Conservation (phyloP, 2,797 vertebrate genomes). For the Trachurus trachurus region DNA sequence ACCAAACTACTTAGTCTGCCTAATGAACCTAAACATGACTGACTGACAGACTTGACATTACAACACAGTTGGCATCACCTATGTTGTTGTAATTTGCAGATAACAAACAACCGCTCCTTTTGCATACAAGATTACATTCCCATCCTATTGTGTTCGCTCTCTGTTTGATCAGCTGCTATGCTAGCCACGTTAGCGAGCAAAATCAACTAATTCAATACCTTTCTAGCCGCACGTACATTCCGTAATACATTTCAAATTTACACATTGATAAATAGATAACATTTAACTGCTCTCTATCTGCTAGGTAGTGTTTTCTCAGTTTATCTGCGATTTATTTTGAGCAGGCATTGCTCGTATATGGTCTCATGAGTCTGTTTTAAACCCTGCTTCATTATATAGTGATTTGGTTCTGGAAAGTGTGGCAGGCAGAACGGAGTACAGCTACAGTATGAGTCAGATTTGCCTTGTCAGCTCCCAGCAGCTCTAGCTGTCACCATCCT, state of each 20-base stretch:
- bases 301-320: background rate
- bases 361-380: background rate
- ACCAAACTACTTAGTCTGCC: conserved; percentile 41
- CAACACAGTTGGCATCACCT: background rate
- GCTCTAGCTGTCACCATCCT: conserved; percentile 35
- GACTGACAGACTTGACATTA: conserved; percentile 30
- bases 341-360: background rate
- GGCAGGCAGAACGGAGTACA: conserved; percentile 5
- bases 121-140: background rate
- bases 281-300: background rate
- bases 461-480: conserved; percentile 38
- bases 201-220: background rate
- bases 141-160: background rate
- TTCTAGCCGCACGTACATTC: background rate
- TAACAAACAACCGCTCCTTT: background rate
- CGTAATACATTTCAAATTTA: no score
- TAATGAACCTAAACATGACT: conserved; percentile 37
- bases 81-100: background rate
- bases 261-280: background rate
- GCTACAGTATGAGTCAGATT: conserved; percentile 34
- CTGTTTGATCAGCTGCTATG: background rate
- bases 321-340: background rate
- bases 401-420: conserved; percentile 16
- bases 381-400: background rate
- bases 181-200: background rate